Percentiles rank a stretch among this genome's conserved stretches.
phyloP scores from a whole-genome alignment of 2,113 vertebrate species.

The Melozone crissalis region DNA sequence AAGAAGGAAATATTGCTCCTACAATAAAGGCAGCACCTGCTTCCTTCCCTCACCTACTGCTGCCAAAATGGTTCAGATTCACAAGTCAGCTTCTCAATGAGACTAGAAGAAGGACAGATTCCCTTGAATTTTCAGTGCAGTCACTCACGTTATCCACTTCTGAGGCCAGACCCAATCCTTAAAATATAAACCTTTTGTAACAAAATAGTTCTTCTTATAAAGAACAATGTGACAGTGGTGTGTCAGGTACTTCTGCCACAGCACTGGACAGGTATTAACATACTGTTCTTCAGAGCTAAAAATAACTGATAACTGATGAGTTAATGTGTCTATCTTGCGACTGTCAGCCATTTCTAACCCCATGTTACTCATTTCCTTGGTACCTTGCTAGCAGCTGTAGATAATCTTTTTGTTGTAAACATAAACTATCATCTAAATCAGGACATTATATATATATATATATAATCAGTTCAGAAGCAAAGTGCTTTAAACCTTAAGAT shows the following conservation, averaged over 20 bases:
- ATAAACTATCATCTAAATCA: constrained; percentile 74
- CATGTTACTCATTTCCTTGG: constrained; percentile 62
- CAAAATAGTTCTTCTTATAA: constrained; percentile 57
- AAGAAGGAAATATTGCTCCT: constrained; percentile 2
- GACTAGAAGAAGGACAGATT: not conserved
- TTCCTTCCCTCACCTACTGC: not conserved
- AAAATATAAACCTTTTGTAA: constrained; percentile 42
- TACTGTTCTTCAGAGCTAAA: constrained; percentile 70
- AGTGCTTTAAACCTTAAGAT: constrained; percentile 72
- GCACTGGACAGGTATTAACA: constrained; percentile 45
- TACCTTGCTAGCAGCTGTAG: constrained; percentile 77
- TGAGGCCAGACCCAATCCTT: constrained; percentile 1
- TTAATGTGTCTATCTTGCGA: constrained; percentile 63
- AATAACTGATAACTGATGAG: constrained; percentile 56
- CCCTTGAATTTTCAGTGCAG: not conserved
- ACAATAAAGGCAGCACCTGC: not conserved
- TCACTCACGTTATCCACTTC: not conserved
- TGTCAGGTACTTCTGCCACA: constrained; percentile 66
- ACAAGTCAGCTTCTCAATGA: not conserved
- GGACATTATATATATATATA: constrained; percentile 64
- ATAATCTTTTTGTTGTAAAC: constrained; percentile 74
- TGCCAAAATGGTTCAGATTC: constrained; percentile 20
- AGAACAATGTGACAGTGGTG: constrained; percentile 60
- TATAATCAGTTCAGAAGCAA: constrained; percentile 71
- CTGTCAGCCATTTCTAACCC: constrained; percentile 71